Percentiles rank a stretch among this genome's conserved stretches.
phyloP scores from a whole-genome alignment of 2,113 vertebrate species.

The Grallaria varia region DNA sequence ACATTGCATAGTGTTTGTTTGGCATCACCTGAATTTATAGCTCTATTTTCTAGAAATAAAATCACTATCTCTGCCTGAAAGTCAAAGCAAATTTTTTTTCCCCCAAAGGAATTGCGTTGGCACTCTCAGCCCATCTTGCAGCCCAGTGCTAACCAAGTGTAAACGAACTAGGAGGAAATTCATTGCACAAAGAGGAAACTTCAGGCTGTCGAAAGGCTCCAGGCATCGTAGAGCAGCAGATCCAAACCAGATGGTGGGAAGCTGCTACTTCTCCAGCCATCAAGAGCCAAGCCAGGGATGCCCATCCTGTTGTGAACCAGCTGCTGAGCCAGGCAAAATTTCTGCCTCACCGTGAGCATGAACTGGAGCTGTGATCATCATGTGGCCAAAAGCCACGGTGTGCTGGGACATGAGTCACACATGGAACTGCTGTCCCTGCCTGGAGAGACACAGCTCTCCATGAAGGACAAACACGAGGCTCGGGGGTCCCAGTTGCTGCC shows the following conservation, averaged over 20 bases:
- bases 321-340: background rate
- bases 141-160: background rate
- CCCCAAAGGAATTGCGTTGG: background rate
- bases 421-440: background rate
- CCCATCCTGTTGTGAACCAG: background rate
- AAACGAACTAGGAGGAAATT: background rate
- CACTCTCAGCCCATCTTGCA: background rate
- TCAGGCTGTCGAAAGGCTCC: background rate
- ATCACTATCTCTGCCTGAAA: background rate
- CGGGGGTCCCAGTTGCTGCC: background rate
- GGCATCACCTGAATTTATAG: background rate
- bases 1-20: background rate
- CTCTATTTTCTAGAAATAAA: conserved; percentile 34
- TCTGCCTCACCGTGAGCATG: background rate
- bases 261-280: background rate
- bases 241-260: background rate
- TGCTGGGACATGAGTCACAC: background rate
- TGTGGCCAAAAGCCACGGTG: fast-evolving
- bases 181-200: background rate
- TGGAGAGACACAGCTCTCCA: background rate
- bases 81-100: background rate
- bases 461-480: background rate
- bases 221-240: background rate
- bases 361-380: background rate
- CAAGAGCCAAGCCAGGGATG: background rate